A percentile compares a stretch with the other conserved stretches of the same genome.
Conservation (phyloP, 2,888 invertebrate genomes). For the Barypeithes pellucidus region DNA sequence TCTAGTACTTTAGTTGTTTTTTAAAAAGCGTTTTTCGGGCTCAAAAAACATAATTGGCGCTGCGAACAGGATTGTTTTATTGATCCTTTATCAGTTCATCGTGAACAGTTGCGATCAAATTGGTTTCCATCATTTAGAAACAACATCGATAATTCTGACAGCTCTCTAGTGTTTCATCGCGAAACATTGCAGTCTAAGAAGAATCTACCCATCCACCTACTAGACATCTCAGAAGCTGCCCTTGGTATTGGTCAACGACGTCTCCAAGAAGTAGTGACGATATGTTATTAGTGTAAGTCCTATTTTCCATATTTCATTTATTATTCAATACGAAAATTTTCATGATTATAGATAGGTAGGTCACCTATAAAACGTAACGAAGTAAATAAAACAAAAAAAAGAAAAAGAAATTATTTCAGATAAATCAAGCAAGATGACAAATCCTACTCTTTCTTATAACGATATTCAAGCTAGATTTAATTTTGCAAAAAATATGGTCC, state of each 20-base stretch:
- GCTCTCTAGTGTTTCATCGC: constrained; percentile 9
- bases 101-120: constrained; percentile 7
- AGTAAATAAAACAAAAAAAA: neutral
- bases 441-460: neutral
- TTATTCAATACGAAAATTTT: neutral
- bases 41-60: too few relatives aligned
- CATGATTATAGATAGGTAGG: neutral
- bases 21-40: too few relatives aligned
- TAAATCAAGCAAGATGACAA: neutral
- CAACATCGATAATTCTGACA: neutral
- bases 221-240: neutral
- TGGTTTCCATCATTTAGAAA: constrained; percentile 3
- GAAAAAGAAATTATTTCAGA: neutral
- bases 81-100: too few relatives aligned
- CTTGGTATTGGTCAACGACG: constrained; percentile 11
- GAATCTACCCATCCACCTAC: neutral
- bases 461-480: constrained; percentile 9
- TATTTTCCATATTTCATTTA: neutral
- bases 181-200: constrained; percentile 9
- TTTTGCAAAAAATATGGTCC: constrained; percentile 1
- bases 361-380: too few relatives aligned
- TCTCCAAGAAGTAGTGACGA: neutral
- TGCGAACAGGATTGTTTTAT: too few relatives aligned
- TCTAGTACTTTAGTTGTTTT: too few relatives aligned
- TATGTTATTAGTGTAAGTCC: constrained; percentile 10